These are phyloP conservation scores for Centropristis striata DNA, from an alignment of 2,113 vertebrate species.

Conservation along the genomic window DNA sequence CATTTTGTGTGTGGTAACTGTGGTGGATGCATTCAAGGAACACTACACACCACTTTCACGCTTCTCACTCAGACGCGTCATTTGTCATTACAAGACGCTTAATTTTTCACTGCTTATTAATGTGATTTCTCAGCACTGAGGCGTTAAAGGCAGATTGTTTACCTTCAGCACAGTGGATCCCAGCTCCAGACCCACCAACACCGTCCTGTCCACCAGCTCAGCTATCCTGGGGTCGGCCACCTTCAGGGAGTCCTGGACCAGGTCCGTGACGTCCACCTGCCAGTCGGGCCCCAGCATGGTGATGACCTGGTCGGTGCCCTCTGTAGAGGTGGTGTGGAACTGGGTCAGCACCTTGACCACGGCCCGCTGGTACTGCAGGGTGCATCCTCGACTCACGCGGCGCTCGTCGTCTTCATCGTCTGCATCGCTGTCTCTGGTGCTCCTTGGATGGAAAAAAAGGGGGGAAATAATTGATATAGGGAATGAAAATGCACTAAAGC, in stretches of 20 bases:
- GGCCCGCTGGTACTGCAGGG: conserved; percentile 96
- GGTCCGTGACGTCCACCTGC: conserved; percentile 97
- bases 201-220: conserved; percentile 92
- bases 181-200: conserved; percentile 92
- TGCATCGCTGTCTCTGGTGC: conserved; percentile 90
- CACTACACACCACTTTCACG: not conserved
- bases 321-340: conserved; percentile 95
- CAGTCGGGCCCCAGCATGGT: conserved; percentile 98
- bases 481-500: not conserved
- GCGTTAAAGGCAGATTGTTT: not conserved
- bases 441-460: conserved; percentile 77
- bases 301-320: conserved; percentile 95
- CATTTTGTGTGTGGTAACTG: not conserved
- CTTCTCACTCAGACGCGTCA: conserved; percentile 7
- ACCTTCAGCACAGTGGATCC: conserved; percentile 95
- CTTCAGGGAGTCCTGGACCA: conserved; percentile 96
- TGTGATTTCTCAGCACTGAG: not conserved
- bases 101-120: conserved; percentile 6
- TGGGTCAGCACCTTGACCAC: conserved; percentile 96
- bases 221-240: conserved; percentile 92
- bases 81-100: conserved; percentile 18
- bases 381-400: conserved; percentile 91
- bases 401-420: conserved; percentile 93
- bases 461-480: not conserved
- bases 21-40: not conserved